A percentile compares a stretch with the other conserved stretches of the same genome.
phyloP scores from a whole-genome alignment of 2,113 vertebrate genomes.

The Cyprinus carpio region DNA sequence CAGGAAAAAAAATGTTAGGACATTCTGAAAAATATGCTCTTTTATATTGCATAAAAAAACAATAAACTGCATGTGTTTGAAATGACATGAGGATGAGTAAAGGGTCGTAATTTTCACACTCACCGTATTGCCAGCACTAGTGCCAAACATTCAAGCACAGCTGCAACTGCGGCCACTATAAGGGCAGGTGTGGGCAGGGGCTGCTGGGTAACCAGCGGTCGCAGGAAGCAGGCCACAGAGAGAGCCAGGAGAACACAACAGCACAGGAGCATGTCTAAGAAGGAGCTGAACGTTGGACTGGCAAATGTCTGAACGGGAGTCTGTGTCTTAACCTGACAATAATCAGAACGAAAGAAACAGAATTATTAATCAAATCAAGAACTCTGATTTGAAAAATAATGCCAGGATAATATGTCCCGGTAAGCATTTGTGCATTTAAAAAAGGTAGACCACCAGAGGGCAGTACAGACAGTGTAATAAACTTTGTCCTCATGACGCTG shows the following conservation, averaged over 20 bases:
- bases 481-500: slow-evolving; percentile 61
- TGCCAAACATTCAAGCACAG: slow-evolving; percentile 84
- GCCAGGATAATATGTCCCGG: no score
- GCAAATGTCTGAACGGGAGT: slow-evolving; percentile 90
- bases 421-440: no score
- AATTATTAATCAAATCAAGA: not conserved
- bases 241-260: slow-evolving; percentile 88
- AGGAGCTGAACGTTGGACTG: slow-evolving; percentile 91
- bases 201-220: slow-evolving; percentile 70
- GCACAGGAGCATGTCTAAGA: slow-evolving; percentile 91
- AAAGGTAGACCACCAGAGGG: slow-evolving; percentile 65
- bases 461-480: slow-evolving; percentile 54
- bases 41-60: not conserved
- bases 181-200: slow-evolving; percentile 75
- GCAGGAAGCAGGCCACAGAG: slow-evolving; percentile 90
- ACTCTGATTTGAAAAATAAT: not conserved
- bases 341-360: not conserved
- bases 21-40: no score
- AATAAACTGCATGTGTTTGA: not conserved
- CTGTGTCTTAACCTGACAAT: slow-evolving; percentile 66
- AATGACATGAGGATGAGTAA: not conserved
- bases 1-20: no score
- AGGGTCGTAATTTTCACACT: slow-evolving; percentile 38
- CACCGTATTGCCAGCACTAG: slow-evolving; percentile 88
- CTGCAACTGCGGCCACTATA: slow-evolving; percentile 77